phyloP scores from a whole-genome alignment of 2,113 vertebrate species.

The Agapornis roseicollis region DNA sequence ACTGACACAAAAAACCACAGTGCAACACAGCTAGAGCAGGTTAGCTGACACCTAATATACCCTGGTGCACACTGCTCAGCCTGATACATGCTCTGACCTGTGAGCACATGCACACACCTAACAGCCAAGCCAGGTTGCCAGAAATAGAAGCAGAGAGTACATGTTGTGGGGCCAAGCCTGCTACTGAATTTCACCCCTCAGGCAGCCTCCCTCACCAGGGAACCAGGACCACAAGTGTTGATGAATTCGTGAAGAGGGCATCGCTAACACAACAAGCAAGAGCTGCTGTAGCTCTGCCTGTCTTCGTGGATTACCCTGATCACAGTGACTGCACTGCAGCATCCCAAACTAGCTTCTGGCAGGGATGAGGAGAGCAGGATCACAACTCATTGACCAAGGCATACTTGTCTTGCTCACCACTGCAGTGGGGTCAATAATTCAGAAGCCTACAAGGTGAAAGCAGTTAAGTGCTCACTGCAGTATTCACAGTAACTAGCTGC shows the following conservation, averaged over 20 bases:
- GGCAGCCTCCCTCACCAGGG: background rate
- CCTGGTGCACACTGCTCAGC: background rate
- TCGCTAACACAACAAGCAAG: background rate
- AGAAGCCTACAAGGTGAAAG: background rate
- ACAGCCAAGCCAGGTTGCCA: background rate
- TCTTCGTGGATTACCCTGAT: background rate
- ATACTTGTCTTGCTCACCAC: background rate
- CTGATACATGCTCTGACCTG: fast-evolving
- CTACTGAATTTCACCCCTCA: background rate
- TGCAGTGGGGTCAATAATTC: background rate
- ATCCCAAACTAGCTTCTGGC: background rate
- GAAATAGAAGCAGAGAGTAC: background rate
- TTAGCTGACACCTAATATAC: background rate
- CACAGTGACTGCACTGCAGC: fast-evolving
- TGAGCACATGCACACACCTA: background rate
- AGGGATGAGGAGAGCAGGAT: background rate
- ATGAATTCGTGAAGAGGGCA: background rate
- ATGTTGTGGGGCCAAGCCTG: background rate
- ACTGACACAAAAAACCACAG: background rate
- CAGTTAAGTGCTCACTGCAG: fast-evolving
- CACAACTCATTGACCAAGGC: background rate
- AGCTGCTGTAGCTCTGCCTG: background rate
- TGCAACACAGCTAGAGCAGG: background rate
- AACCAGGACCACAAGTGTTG: background rate
- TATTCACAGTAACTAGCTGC: background rate